phyloP scores from a whole-genome alignment of 2,888 invertebrate genomes.

The Mythimna loreyi region DNA sequence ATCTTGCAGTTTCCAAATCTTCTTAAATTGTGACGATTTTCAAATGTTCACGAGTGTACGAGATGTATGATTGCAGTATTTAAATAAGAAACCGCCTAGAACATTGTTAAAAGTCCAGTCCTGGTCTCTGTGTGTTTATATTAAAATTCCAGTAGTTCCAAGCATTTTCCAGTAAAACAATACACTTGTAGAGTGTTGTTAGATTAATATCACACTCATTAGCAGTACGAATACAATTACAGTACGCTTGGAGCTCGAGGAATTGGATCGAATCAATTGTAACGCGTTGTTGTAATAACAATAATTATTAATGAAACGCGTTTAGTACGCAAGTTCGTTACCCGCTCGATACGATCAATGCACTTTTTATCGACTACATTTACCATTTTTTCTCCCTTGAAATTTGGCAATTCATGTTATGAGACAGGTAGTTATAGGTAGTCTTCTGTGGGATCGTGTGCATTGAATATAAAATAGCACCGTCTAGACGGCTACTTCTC shows the following conservation, averaged over 20 bases:
- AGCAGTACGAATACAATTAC: constrained; percentile 56
- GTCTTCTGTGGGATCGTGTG: constrained; percentile 45
- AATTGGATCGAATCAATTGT: constrained; percentile 78
- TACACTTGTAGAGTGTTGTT: constrained; percentile 25
- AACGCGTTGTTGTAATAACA: constrained; percentile 67
- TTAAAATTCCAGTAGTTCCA: constrained; percentile 1
- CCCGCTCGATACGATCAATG: constrained; percentile 62
- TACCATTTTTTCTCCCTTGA: background rate
- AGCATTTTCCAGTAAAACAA: constrained; percentile 12
- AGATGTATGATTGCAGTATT: too few relatives aligned
- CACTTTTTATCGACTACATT: constrained; percentile 53
- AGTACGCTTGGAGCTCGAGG: constrained; percentile 63
- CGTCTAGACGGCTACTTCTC: constrained; percentile 56
- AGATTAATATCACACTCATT: constrained; percentile 54
- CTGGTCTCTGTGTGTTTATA: background rate
- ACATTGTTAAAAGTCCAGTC: background rate
- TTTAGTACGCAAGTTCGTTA: constrained; percentile 67
- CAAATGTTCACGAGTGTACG: background rate
- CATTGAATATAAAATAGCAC: constrained; percentile 56
- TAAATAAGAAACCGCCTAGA: background rate
- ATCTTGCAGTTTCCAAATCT: too few relatives aligned
- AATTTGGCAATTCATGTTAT: constrained; percentile 2
- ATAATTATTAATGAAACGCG: constrained; percentile 64
- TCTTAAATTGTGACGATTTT: background rate
- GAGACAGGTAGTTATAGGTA: background rate